Evolutionary conservation across 2,113 vertebrate species (phyloP).

Genomic region (Apteryx owenii): DNA sequence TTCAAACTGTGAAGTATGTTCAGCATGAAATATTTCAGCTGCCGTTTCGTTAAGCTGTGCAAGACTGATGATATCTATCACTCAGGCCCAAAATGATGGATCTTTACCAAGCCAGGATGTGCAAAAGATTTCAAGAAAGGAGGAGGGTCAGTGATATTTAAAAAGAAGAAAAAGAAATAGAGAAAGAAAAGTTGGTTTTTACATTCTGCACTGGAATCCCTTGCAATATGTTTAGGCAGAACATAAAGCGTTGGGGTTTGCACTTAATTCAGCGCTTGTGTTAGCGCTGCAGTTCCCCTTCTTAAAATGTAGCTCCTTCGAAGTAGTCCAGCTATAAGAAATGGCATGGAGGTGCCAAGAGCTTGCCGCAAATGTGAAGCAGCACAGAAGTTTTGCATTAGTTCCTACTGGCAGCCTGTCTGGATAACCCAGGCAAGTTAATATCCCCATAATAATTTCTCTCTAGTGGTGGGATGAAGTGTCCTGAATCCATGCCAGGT

Average conservation of each 20-base stretch:
- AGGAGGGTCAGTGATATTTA: background rate
- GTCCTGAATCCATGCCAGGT: constrained; percentile 38
- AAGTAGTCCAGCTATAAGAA: constrained; percentile 5
- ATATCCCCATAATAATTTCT: constrained; percentile 33
- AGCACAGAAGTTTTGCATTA: constrained; percentile 55
- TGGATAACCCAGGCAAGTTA: constrained; percentile 23
- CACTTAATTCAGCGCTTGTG: background rate
- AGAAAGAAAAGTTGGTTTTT: background rate
- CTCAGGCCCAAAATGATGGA: background rate
- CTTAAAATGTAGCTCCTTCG: background rate
- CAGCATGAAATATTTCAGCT: constrained; percentile 35
- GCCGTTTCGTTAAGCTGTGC: constrained; percentile 37
- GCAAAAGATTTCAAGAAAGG: background rate
- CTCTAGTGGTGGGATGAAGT: constrained; percentile 52
- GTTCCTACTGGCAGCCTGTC: constrained; percentile 57
- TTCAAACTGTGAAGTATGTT: constrained; percentile 50
- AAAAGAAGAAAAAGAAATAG: background rate
- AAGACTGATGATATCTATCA: constrained; percentile 46
- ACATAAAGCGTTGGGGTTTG: background rate
- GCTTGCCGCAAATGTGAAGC: constrained; percentile 5
- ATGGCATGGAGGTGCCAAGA: background rate
- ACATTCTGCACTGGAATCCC: background rate
- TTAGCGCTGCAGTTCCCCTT: background rate
- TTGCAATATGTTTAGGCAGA: background rate
- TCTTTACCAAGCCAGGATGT: background rate